Base-by-base conservation (phyloP, 2,113 vertebrate genomes). In the Patagioenas fasciata region DNA sequence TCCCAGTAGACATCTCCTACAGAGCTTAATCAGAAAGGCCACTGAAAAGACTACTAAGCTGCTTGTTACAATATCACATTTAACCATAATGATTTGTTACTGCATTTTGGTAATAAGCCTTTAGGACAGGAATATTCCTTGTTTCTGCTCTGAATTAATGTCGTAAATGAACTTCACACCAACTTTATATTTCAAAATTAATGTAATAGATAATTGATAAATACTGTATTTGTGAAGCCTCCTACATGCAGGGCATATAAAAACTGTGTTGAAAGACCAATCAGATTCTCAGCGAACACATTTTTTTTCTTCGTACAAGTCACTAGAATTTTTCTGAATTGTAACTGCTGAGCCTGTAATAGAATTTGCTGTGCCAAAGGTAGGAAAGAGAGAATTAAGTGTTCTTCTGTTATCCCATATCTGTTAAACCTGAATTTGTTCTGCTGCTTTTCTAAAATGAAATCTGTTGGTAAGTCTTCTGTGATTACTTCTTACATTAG, bases 391-490 rank as follows among this genome's bases (percentile, higher is more conserved):
- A 85, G 5, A 91, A 89, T 88, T 24, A 75, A 72, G 9, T 53
- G 25, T 91, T 57, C 15, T 42, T 77, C 38, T 75, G 17, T 87
- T 91, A 82, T 19, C 13, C 3, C 9, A 7, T 60, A 60, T 38
- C 62, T 85, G 34, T 61, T 89, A 85, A 85, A 88, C 48, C 32
- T 75, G 32, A 67, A 15, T 79, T 91, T 72, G 14, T 88, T 93
- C 67, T 72, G 38, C 8, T 53, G 11, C 6, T 75, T 91, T 93
- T 83, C 75, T 70, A 32, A 91, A 85, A 69, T 23, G 10, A 96
- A 91, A 70, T 67, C 14, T 62, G 11, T 42, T 64, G 2, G 10
- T 77, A 82, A 77, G 11, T 34, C 12, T 61, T 73, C 42, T 70
- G 4, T 16, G 11, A 62, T 74, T 57, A 62, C 31, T 60, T 38